Evolutionary conservation across 2,888 invertebrate genomes (phyloP), one percentile per base, ranked within the genome.

Genomic region (Bombylius major): DNA sequence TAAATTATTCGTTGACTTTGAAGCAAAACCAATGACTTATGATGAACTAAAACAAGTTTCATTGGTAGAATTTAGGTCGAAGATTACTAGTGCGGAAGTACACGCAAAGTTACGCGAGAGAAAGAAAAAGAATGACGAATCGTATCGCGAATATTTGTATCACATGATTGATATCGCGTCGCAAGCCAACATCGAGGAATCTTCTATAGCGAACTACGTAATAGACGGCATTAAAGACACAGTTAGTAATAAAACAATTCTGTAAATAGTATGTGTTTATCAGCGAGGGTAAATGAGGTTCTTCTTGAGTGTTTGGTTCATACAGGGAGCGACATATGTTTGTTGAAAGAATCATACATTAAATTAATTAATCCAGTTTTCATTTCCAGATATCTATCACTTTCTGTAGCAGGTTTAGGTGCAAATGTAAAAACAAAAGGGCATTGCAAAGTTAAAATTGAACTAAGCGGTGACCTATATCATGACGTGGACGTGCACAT

Each of bases 141-240:
- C 50, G 36, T 50, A 51, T 39, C 50, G 52, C 31, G 58, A 58
- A 50, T 58, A 53, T 55, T 50, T 59, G 7, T 59, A 59, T n/a
- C 33, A 48, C 9, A 59, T 59, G 55, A 51, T 56, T 13, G 56
- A 58, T 46, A 56, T 58, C 34, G 53, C 53, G 1, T 53, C 55
- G 34, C 58, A 58, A 31, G 58, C 51, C 4, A 46, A 23, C 5
- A 44, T 56, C 4, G 56, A 58, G 32, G 56, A 59, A 34, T 5
- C 48, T 52, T 59, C 56, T 7, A 39, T 59, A 42, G 54, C 58
- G 34, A 50, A 39, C 11, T 59, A 59, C 31, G 58, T 58, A 9
- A 58, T 55, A n/a, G 56, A 58, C 34, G 55, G 50, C 14, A 59
- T 59, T 53, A 47, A 49, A 32, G 55, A 55, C 34, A 31, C 55